Evolutionary conservation across 1,140 invertebrate genomes (phyloP).

Genomic region (Intoshia linei): DNA sequence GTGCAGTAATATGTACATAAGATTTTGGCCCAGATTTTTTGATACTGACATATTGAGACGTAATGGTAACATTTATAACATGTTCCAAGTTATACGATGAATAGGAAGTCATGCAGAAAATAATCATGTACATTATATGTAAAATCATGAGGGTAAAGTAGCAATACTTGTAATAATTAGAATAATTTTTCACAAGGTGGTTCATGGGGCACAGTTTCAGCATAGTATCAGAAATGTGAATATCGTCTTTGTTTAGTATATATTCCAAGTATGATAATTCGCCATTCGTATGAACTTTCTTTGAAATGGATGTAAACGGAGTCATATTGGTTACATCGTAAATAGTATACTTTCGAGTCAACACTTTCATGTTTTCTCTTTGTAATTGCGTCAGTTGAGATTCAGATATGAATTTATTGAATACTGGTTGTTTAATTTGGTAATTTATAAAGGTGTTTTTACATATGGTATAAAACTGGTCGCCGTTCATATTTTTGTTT

Average conservation of each 20-base stretch:
- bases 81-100: background rate
- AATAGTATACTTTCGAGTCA: too few species aligned
- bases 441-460: too few species aligned
- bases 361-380: too few species aligned
- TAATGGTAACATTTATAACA: background rate
- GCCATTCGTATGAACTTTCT: background rate
- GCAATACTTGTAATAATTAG: slow-evolving; percentile 7
- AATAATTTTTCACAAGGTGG: slow-evolving; percentile 6
- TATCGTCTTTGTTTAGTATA: background rate
- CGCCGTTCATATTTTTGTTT: too few species aligned
- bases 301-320: background rate
- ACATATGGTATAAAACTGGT: too few species aligned
- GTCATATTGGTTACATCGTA: slow-evolving; percentile 6
- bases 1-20: background rate
- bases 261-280: background rate
- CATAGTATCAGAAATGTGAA: background rate
- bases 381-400: too few species aligned
- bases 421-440: too few species aligned
- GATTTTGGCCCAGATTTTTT: slow-evolving; percentile 1
- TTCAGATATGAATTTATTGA: too few species aligned
- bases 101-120: slow-evolving; percentile 2
- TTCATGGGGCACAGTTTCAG: slow-evolving; percentile 6
- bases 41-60: background rate
- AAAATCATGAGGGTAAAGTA: slow-evolving; percentile 5
- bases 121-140: slow-evolving; percentile 7